Evolutionary conservation across 2,797 vertebrate species (phyloP).

Genomic region (Sciurus vulgaris): DNA sequence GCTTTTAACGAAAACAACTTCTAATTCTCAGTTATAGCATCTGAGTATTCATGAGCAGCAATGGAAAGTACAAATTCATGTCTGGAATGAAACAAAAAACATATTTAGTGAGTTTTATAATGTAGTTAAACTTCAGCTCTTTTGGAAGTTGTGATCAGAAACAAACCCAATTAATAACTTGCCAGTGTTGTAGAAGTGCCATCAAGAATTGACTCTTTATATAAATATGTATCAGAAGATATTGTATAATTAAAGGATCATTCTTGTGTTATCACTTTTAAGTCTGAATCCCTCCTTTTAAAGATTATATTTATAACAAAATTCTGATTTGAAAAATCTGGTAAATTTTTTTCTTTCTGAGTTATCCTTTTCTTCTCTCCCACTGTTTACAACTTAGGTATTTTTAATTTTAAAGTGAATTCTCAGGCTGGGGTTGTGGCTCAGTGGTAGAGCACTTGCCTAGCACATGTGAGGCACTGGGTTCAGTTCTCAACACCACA

Average conservation of each 20-base stretch:
- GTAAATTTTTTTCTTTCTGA: background rate
- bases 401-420: background rate
- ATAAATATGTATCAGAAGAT: background rate
- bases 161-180: background rate
- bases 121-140: conserved; percentile 1
- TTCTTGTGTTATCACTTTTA: background rate
- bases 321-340: background rate
- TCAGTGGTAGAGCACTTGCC: no score
- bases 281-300: conserved; percentile 4
- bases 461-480: no score
- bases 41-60: background rate
- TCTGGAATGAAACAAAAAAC: background rate
- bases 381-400: background rate
- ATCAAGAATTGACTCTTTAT: background rate
- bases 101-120: background rate
- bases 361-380: background rate
- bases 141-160: background rate
- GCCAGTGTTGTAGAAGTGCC: background rate
- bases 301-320: background rate
- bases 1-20: no score
- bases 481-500: no score
- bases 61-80: background rate
- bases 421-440: background rate
- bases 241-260: background rate
- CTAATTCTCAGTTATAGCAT: background rate